Percentiles rank a stretch among this genome's conserved stretches.
Conservation (phyloP, 2,113 vertebrate genomes). For the Pollachius pollachius region DNA sequence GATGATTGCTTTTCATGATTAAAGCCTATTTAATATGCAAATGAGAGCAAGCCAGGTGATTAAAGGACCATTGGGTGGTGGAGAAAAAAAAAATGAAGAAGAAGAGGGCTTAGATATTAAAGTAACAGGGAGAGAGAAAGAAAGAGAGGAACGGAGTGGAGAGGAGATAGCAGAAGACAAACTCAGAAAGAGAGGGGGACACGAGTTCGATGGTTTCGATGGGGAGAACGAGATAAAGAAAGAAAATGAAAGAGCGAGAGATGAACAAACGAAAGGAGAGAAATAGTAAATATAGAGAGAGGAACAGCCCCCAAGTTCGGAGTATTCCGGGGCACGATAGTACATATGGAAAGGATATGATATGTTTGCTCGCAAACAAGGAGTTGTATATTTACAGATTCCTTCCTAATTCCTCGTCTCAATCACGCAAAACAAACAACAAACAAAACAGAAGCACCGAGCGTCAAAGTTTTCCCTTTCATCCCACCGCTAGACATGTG, state of each 20-base stretch:
- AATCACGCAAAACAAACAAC: too few species aligned
- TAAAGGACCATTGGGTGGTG: slow-evolving; percentile 79
- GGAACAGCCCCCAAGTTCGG: slow-evolving; percentile 11
- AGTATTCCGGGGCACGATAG: slow-evolving; percentile 38
- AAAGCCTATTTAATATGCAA: slow-evolving; percentile 99
- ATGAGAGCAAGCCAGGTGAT: slow-evolving; percentile 99
- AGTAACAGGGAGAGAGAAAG: slow-evolving; percentile 2
- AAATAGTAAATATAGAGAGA: slow-evolving; percentile 13
- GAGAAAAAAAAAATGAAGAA: slow-evolving; percentile 60
- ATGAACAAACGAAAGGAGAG: background rate
- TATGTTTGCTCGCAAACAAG: too few species aligned
- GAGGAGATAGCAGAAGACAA: background rate
- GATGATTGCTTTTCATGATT: slow-evolving; percentile 99
- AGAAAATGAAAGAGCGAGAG: slow-evolving; percentile 15
- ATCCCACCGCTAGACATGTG: too few species aligned
- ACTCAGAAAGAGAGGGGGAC: background rate
- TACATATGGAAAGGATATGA: slow-evolving; percentile 7
- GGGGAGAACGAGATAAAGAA: slow-evolving; percentile 4
- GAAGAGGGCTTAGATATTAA: background rate
- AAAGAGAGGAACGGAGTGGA: background rate
- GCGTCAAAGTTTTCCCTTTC: too few species aligned
- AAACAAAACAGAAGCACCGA: too few species aligned
- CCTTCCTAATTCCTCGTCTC: too few species aligned
- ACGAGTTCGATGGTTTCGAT: slow-evolving; percentile 9
- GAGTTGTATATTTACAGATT: too few species aligned